Conservation (phyloP, 2,888 invertebrate genomes). For the Tanytarsus gracilentus region DNA sequence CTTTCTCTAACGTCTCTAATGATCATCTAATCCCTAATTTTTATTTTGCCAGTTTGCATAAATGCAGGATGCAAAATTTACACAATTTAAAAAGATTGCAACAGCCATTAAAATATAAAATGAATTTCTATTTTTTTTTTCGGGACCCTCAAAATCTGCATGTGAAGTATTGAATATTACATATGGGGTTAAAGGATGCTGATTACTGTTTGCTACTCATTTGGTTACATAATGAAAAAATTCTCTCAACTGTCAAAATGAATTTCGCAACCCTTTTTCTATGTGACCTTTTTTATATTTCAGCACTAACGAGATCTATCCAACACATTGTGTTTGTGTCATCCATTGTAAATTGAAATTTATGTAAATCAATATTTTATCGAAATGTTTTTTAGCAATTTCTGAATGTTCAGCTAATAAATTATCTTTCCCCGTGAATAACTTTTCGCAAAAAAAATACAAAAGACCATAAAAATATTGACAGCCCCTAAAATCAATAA, state of each 20-base stretch:
- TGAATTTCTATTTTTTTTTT: background rate
- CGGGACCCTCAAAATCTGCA: constrained; percentile 22
- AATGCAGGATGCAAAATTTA: too few relatives aligned
- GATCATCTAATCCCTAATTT: background rate
- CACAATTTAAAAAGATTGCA: background rate
- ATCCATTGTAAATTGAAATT: background rate
- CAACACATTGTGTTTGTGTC: background rate
- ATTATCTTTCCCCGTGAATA: constrained; percentile 23
- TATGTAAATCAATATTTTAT: constrained; percentile 24
- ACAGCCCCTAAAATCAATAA: constrained; percentile 27
- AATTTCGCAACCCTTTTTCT: constrained; percentile 22
- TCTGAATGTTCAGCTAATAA: constrained; percentile 7
- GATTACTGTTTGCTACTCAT: constrained; percentile 27
- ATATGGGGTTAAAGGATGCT: constrained; percentile 14
- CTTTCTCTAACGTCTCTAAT: background rate
- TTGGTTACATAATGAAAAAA: constrained; percentile 19
- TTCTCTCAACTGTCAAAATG: constrained; percentile 17
- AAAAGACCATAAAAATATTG: constrained; percentile 13
- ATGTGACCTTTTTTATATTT: constrained; percentile 7
- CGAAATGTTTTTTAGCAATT: background rate
- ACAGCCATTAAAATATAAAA: background rate
- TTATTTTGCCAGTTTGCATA: background rate
- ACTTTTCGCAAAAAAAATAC: background rate
- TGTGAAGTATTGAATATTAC: constrained; percentile 10
- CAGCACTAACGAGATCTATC: constrained; percentile 19